Conservation (phyloP, 2,113 vertebrate genomes). For the Saccopteryx leptura region DNA sequence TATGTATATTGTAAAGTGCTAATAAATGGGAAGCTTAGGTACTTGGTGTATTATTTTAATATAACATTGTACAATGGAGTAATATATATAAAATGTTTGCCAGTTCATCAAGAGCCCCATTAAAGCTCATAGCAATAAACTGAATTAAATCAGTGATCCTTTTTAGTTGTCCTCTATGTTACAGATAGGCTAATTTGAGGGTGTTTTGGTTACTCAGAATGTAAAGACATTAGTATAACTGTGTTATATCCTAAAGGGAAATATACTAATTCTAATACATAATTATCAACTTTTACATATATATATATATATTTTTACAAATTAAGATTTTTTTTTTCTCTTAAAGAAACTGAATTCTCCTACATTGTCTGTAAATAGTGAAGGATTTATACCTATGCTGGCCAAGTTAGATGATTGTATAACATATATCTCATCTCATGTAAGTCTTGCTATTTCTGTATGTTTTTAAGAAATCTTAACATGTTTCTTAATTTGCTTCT, state of each 20-base stretch:
- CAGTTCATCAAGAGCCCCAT: slow-evolving; percentile 7
- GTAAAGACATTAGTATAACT: slow-evolving; percentile 21
- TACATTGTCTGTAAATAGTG: slow-evolving; percentile 97
- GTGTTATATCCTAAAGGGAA: slow-evolving; percentile 17
- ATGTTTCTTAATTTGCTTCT: neutral
- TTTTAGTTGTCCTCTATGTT: slow-evolving; percentile 34
- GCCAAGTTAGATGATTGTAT: slow-evolving; percentile 98
- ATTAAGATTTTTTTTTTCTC: slow-evolving; percentile 45
- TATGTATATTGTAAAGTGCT: slow-evolving; percentile 12
- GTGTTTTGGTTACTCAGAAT: slow-evolving; percentile 60
- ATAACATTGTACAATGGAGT: neutral
- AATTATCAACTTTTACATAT: slow-evolving; percentile 45
- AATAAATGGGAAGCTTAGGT: slow-evolving; percentile 1
- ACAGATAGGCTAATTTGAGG: slow-evolving; percentile 32
- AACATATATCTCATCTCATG: slow-evolving; percentile 97
- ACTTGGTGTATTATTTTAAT: slow-evolving; percentile 30
- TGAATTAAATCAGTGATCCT: slow-evolving; percentile 44
- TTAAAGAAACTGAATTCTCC: slow-evolving; percentile 97
- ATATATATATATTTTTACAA: slow-evolving; percentile 7
- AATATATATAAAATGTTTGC: slow-evolving; percentile 9
- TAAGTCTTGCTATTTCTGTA: slow-evolving; percentile 88
- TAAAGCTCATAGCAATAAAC: slow-evolving; percentile 47
- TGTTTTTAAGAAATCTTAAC: slow-evolving; percentile 63
- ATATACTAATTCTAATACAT: slow-evolving; percentile 17
- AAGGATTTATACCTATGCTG: slow-evolving; percentile 98